phyloP scores from a whole-genome alignment of 2,113 vertebrate species.

The Oenanthe melanoleuca region DNA sequence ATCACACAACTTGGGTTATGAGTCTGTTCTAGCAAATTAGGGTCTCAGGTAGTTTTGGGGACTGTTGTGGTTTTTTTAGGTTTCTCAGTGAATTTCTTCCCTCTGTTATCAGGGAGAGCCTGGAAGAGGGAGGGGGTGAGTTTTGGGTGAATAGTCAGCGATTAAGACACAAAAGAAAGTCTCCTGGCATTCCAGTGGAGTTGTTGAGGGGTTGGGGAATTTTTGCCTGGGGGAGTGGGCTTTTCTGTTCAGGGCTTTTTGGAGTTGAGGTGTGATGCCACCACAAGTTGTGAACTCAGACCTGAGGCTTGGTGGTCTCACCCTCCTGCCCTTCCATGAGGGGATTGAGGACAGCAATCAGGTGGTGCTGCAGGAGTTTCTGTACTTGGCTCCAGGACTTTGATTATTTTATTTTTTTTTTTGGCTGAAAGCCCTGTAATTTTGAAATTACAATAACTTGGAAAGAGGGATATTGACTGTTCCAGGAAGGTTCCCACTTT shows the following conservation, averaged over 20 bases:
- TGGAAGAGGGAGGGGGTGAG: neutral
- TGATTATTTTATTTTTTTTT: neutral
- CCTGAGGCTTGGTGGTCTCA: neutral
- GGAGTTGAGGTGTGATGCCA: rapidly evolving
- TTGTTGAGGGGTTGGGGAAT: neutral
- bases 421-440: neutral
- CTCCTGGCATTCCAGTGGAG: neutral
- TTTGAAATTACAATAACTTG: neutral
- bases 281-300: neutral
- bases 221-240: neutral
- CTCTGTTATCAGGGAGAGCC: neutral
- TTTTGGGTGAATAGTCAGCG: neutral
- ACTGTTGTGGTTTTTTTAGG: neutral
- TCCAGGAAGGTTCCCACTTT: neutral
- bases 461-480: neutral
- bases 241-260: neutral
- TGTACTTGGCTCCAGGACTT: too few relatives aligned
- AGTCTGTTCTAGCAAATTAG: neutral
- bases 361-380: rapidly evolving
- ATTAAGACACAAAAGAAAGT: neutral
- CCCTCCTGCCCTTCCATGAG: neutral
- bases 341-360: neutral
- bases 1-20: neutral
- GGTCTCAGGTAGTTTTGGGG: neutral
- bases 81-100: neutral